Percentiles rank a stretch among this genome's conserved stretches.
These are phyloP conservation scores for Triplophysa bombifrons DNA, from an alignment of 2,797 vertebrate genomes.

Conservation along the genomic window DNA sequence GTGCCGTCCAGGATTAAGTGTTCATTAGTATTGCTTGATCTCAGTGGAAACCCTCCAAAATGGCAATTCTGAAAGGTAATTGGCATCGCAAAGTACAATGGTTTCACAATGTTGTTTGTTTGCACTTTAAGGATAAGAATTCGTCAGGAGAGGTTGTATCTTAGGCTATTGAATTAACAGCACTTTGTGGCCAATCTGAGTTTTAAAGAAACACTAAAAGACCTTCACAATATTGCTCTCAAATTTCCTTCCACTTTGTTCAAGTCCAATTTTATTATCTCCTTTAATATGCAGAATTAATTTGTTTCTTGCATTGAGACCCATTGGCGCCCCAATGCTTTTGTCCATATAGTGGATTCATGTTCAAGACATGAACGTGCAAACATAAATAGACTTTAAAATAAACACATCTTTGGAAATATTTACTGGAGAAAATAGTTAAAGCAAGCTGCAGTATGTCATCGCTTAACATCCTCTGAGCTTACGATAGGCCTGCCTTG, in stretches of 20 bases:
- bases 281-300: too few relatives aligned
- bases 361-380: background rate
- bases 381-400: background rate
- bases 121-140: conserved; percentile 12
- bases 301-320: too few relatives aligned
- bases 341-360: too few relatives aligned
- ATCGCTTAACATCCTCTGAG: background rate
- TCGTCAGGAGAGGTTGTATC: background rate
- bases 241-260: background rate
- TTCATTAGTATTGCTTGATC: background rate
- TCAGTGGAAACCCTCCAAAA: conserved; percentile 11
- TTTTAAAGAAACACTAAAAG: background rate
- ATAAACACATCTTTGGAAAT: background rate
- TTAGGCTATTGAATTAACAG: background rate
- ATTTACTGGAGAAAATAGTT: background rate
- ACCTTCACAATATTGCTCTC: background rate
- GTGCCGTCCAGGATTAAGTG: conserved; percentile 9
- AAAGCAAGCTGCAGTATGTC: background rate
- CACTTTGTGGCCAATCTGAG: background rate
- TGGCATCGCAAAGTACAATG: background rate
- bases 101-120: conserved; percentile 14
- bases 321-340: too few relatives aligned
- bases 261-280: too few relatives aligned
- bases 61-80: conserved; percentile 11
- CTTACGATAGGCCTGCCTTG: background rate